Base-by-base conservation (phyloP, 1,140 invertebrate species). In the Acyrthosiphon pisum region DNA sequence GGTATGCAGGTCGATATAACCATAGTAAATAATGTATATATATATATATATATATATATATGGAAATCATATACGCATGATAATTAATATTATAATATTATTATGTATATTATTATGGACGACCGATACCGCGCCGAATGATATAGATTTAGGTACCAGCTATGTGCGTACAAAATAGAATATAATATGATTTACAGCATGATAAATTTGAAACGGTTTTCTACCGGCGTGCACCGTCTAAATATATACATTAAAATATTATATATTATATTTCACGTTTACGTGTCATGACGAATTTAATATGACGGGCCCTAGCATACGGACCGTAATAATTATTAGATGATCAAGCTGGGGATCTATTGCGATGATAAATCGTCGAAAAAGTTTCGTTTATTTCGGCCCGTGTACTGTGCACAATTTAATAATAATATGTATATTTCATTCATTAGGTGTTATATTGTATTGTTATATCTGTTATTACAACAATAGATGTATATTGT, bases 131-230 rank as follows among this genome's bases (percentile, higher is more conserved):
- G 4, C 56, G n/a, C 60, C 30, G 30, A 76, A 76, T 18, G 30
- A 76, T n/a, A 18, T 76, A n/a, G 60, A 6, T 68, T 30, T 3
- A 56, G 7, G 53, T 56, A 56, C 23, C 9, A 53, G 60, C 56
- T 30, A 30, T 60, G 26, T 6, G 56, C 0, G 30, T 68, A 68
- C 14, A n/a, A n/a, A n/a, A 76, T 76, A 35, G 6, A 76, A 7
- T 53, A n/a, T 30, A 68, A 22, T 35, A 88, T 37, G 46, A 89
- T 53, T 89, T 56, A 56, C 88, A 23, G 50, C 88, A 26, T 56
- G 56, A 89, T 89, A 56, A 56, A 89, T 89, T 89, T 11, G 23
- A 89, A 89, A 53, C 87, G n/a, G n/a, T 89, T 89, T 89, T 37
- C 18, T 89, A 37, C 20, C 20, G n/a, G 14, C 26, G 26, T 30